Evolutionary conservation across 1,140 invertebrate genomes (phyloP).

Genomic region (Macrotrachela quadricornifera): DNA sequence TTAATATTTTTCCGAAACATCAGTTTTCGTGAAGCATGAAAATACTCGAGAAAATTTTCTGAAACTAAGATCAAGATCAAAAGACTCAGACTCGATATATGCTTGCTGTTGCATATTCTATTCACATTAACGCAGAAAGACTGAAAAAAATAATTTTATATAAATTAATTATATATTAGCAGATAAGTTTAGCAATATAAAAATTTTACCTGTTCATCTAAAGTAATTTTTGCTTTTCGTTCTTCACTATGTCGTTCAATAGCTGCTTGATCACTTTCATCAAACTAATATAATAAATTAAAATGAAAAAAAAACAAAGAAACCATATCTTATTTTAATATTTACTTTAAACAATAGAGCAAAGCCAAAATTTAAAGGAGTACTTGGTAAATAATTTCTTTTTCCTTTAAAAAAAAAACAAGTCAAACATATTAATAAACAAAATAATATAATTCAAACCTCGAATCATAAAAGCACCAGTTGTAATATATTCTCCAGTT

Average conservation of each 20-base stretch:
- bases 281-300: not conserved
- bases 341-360: conserved; percentile 58
- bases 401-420: conserved; percentile 34
- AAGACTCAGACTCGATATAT: too few relatives aligned
- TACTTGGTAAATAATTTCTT: conserved; percentile 82
- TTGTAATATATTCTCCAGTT: conserved; percentile 76
- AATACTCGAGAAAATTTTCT: too few relatives aligned
- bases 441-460: conserved; percentile 33
- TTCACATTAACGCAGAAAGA: too few relatives aligned
- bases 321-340: too few relatives aligned
- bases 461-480: conserved; percentile 93
- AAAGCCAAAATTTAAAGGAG: conserved; percentile 72
- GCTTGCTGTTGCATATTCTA: too few relatives aligned
- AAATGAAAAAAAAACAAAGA: not conserved
- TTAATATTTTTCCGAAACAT: too few relatives aligned
- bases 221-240: not conserved
- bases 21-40: too few relatives aligned
- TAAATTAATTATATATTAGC: too few relatives aligned
- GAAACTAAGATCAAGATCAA: too few relatives aligned
- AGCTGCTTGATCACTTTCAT: not conserved
- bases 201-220: too few relatives aligned
- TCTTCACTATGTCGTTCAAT: not conserved
- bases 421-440: not conserved
- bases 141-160: too few relatives aligned
- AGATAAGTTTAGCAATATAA: too few relatives aligned